Evolutionary conservation across 2,797 vertebrate species (phyloP).

Genomic region (Sebastes minor): DNA sequence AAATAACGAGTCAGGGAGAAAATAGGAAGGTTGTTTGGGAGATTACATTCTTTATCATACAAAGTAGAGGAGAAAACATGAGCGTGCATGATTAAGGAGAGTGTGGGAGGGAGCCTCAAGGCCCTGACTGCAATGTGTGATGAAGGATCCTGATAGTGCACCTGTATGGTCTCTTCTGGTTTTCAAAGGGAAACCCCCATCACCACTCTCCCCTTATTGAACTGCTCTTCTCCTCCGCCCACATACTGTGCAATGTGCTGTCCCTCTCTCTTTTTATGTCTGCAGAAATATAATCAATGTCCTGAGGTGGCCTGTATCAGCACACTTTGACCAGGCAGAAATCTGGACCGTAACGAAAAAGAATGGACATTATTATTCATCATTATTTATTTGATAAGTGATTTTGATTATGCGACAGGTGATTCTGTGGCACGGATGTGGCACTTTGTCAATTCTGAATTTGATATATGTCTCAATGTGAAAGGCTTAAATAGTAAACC

Average conservation of each 20-base stretch:
- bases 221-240: constrained; percentile 58
- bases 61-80: neutral
- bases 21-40: neutral
- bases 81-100: neutral
- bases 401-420: neutral
- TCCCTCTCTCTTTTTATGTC: constrained; percentile 58
- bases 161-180: constrained; percentile 28
- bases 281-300: constrained; percentile 51
- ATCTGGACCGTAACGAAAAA: neutral
- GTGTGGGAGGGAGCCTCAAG: neutral
- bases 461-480: neutral
- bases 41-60: neutral
- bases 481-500: neutral
- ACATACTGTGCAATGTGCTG: constrained; percentile 50
- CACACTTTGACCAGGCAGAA: constrained; percentile 38
- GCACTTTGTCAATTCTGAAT: neutral
- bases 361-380: constrained; percentile 8
- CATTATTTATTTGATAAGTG: constrained; percentile 19
- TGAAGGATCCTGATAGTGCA: constrained; percentile 22
- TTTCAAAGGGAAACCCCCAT: constrained; percentile 52
- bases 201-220: constrained; percentile 38
- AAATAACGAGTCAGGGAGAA: neutral
- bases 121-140: constrained; percentile 1
- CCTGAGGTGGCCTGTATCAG: constrained; percentile 59
- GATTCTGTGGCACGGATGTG: neutral